These are phyloP conservation scores for Phocides pigmalion DNA, from an alignment of 1,140 invertebrate genomes.

Conservation along the genomic window DNA sequence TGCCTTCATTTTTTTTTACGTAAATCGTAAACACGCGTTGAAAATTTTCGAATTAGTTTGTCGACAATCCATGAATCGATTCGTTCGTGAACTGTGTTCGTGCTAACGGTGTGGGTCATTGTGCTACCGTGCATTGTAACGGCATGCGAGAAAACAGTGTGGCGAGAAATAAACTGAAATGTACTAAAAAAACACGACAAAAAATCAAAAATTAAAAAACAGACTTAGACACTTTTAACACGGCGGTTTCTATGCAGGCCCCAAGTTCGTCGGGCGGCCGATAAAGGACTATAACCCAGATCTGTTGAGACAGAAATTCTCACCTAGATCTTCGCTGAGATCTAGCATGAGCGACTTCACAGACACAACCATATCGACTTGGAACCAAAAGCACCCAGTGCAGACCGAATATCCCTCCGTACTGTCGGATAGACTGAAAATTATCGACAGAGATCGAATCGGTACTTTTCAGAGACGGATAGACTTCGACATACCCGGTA, in stretches of 20 bases:
- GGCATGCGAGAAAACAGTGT: conserved; percentile 49
- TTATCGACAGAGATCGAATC: conserved; percentile 59
- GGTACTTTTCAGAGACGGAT: conserved; percentile 61
- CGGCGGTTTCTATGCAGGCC: conserved; percentile 63
- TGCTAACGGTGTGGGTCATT: conserved; percentile 64
- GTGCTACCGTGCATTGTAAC: conserved; percentile 40
- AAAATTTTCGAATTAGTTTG: conserved; percentile 26
- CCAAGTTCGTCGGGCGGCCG: conserved; percentile 67
- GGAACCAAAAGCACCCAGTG: conserved; percentile 67
- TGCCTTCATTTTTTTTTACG: conserved; percentile 38
- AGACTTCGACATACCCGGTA: conserved; percentile 69
- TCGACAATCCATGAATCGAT: conserved; percentile 23
- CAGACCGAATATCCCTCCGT: conserved; percentile 72
- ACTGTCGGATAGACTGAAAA: conserved; percentile 69
- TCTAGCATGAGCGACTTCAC: conserved; percentile 79
- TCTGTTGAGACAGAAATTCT: conserved; percentile 63
- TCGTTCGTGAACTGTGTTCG: conserved; percentile 53
- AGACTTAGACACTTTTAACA: conserved; percentile 43
- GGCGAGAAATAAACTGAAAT: conserved; percentile 80
- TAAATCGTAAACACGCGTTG: conserved; percentile 30
- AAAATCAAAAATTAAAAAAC: conserved; percentile 1
- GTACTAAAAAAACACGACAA: conserved; percentile 50
- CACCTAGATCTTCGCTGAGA: conserved; percentile 74
- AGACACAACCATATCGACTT: conserved; percentile 76
- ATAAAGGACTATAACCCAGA: conserved; percentile 79